These are phyloP conservation scores for Leptura quadrifasciata DNA, from an alignment of 2,888 invertebrate genomes.

Conservation along the genomic window DNA sequence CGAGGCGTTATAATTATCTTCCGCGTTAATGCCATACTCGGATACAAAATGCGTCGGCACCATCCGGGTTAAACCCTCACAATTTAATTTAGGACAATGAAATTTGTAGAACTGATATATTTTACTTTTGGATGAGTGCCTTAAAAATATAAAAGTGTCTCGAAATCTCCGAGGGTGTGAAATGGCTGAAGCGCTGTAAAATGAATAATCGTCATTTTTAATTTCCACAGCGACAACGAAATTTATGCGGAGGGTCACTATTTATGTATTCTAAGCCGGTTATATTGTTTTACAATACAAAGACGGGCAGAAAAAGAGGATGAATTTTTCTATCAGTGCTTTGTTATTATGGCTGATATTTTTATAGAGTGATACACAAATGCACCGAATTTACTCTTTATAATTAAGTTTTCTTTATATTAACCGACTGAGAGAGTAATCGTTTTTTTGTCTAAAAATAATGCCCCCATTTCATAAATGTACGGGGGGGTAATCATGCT, in stretches of 20 bases:
- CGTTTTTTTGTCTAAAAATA: too few species aligned
- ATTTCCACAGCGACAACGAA: slow-evolving; percentile 4
- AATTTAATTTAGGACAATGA: slow-evolving; percentile 7
- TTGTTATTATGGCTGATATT: too few species aligned
- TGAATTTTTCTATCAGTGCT: too few species aligned
- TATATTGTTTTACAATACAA: not conserved
- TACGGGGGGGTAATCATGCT: too few species aligned
- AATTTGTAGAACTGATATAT: not conserved
- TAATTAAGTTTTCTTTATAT: too few species aligned
- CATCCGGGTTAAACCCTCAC: slow-evolving; percentile 2
- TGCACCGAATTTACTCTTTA: too few species aligned
- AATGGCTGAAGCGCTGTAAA: slow-evolving; percentile 4
- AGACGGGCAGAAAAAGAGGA: not conserved
- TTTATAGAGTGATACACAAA: too few species aligned
- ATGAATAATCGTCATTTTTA: slow-evolving; percentile 7
- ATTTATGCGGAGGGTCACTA: not conserved
- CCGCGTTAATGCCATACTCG: not conserved
- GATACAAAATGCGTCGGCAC: not conserved
- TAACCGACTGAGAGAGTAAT: too few species aligned
- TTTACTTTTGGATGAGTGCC: not conserved
- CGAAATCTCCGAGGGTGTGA: not conserved
- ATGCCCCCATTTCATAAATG: too few species aligned
- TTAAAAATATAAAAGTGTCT: slow-evolving; percentile 2
- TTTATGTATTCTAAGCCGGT: slow-evolving; percentile 2
- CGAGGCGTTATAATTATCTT: not conserved